These are phyloP conservation scores for Poliocrania exsul DNA, from an alignment of 2,797 vertebrate species.

Conservation along the genomic window DNA sequence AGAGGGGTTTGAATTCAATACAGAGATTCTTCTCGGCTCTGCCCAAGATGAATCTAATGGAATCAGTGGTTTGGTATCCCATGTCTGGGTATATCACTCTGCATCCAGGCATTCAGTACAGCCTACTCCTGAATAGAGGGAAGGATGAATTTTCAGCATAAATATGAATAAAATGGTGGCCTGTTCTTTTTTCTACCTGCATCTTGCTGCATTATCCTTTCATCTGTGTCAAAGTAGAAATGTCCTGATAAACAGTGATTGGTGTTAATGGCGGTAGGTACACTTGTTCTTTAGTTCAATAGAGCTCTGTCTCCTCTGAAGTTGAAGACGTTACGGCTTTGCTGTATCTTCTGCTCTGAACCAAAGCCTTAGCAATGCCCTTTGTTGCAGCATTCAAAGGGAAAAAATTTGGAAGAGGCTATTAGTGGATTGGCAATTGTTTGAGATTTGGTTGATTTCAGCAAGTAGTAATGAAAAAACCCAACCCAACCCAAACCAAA, in stretches of 20 bases:
- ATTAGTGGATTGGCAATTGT: background rate
- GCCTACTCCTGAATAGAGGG: background rate
- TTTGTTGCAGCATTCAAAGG: background rate
- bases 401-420: background rate
- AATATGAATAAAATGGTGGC: background rate
- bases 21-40: background rate
- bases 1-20: background rate
- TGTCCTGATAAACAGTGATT: background rate
- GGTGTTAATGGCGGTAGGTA: background rate
- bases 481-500: background rate
- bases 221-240: background rate
- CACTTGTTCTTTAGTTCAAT: background rate
- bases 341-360: background rate
- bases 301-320: background rate
- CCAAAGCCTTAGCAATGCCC: background rate
- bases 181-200: background rate
- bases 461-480: background rate
- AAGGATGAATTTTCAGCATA: background rate
- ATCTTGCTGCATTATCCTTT: background rate
- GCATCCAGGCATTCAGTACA: background rate
- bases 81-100: background rate
- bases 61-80: background rate
- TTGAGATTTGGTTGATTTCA: background rate
- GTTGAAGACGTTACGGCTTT: background rate
- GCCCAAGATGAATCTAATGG: background rate